A percentile compares a stretch with the other conserved stretches of the same genome.
Evolutionary conservation across 2,113 vertebrate genomes (phyloP).

Genomic region (Circaetus cinerascens): DNA sequence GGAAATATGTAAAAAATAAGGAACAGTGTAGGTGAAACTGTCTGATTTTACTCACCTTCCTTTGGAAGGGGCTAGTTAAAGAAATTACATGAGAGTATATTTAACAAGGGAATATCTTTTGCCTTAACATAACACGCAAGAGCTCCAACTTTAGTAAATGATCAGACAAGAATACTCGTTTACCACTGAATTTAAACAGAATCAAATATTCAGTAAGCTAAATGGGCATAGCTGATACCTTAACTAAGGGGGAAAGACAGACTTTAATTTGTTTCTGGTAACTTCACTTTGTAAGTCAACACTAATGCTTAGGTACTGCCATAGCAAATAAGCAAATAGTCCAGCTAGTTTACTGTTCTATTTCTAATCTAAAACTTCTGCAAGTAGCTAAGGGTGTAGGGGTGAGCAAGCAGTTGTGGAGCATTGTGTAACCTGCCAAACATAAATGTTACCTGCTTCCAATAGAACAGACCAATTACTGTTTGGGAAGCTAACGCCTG

Average conservation of each 20-base stretch:
- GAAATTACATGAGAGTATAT: not conserved
- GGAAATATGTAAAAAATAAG: not conserved
- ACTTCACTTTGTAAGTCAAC: not conserved
- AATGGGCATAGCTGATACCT: not conserved
- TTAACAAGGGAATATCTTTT: not conserved
- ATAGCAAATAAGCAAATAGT: not conserved
- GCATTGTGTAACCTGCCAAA: not conserved
- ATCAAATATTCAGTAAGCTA: not conserved
- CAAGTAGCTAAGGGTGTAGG: not conserved
- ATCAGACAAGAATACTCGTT: not conserved
- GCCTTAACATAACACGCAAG: not conserved
- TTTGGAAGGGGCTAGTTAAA: not conserved
- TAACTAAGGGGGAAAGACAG: not conserved
- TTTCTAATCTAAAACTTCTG: not conserved
- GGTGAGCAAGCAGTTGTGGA: not conserved
- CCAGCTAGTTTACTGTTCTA: not conserved
- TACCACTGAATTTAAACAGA: not conserved
- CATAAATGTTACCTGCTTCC: not conserved
- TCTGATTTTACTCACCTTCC: not conserved
- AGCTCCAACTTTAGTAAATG: not conserved
- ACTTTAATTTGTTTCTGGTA: not conserved
- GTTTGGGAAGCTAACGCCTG: rapidly evolving
- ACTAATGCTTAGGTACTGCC: not conserved
- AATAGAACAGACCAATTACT: too few relatives aligned
- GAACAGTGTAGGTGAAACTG: not conserved